Evolutionary conservation across 2,113 vertebrate species (phyloP), one percentile per base, ranked within the genome.

Genomic region (Daphoenositta chrysoptera): DNA sequence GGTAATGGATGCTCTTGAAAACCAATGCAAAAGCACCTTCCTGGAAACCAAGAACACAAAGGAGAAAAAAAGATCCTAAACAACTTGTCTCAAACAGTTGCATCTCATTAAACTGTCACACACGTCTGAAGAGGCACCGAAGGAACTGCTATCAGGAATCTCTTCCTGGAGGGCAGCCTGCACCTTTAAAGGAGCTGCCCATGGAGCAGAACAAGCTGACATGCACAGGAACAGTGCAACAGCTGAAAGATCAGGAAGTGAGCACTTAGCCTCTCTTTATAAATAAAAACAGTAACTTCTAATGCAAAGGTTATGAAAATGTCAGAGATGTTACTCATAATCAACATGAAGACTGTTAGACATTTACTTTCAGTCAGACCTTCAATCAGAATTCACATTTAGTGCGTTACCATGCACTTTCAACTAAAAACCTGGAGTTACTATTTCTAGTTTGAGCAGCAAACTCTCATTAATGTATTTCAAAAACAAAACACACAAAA

Each of bases 1-100:
- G 99, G 93, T 98, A 99, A 96, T 99, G 98, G 69, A 98, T 97
- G 78, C 99, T 99, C 98, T 99, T 99, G 97, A 99, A 99, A 95
- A 99, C 99, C 92, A 99, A 88, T 1, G 99, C 99, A 64, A 99
- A 99, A 63, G 99, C 98, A 6, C 99, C 99, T 97, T 99, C 99
- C 99, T 99, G 92, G 47, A 96, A 97, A 86, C 31, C 35, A 92
- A 14, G 69, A 15, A 65, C 86, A 87, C 14, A 82, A 22, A 84
- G 54, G 11, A 68, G 23, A 9, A 17, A 16, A 21, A 53, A 30
- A 70, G 15, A 56, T 61, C 48, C 53, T 76, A 20, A 77, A 72
- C 24, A 83, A 61, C 19, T 84, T 89, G 94, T 90, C 87, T 92
- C 51, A 66, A 30, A 78, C 71, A 85, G 69, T 35, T 63, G 40